phyloP scores from a whole-genome alignment of 2,888 invertebrate genomes.

The Atethmia centrago region DNA sequence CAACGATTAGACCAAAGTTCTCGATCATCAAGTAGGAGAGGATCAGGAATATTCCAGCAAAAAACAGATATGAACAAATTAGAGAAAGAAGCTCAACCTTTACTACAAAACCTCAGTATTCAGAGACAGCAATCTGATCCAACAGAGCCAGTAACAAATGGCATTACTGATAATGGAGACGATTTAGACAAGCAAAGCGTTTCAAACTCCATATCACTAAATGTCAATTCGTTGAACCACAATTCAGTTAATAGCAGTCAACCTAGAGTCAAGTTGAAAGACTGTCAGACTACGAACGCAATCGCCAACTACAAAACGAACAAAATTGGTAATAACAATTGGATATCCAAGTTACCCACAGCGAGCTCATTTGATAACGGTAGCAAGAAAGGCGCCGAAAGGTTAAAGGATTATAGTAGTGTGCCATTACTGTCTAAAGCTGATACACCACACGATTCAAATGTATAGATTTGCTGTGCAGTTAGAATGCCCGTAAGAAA shows the following conservation, averaged over 20 bases:
- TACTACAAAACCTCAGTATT: slow-evolving; percentile 81
- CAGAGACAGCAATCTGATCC: slow-evolving; percentile 85
- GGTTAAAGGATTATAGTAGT: slow-evolving; percentile 87
- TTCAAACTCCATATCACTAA: slow-evolving; percentile 83
- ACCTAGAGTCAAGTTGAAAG: slow-evolving; percentile 86
- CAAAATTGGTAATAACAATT: slow-evolving; percentile 88
- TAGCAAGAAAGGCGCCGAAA: slow-evolving; percentile 80
- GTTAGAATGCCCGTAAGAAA: slow-evolving; percentile 31
- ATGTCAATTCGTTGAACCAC: slow-evolving; percentile 84
- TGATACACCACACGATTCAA: slow-evolving; percentile 86
- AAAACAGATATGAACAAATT: slow-evolving; percentile 79
- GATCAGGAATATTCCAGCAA: slow-evolving; percentile 81
- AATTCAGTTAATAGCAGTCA: slow-evolving; percentile 79
- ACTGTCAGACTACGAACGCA: slow-evolving; percentile 81
- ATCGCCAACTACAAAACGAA: slow-evolving; percentile 81
- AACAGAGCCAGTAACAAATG: slow-evolving; percentile 82
- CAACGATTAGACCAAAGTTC: slow-evolving; percentile 84
- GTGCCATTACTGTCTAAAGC: slow-evolving; percentile 86
- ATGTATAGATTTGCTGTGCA: slow-evolving; percentile 74
- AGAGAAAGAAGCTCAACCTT: slow-evolving; percentile 83
- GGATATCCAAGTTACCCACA: slow-evolving; percentile 86
- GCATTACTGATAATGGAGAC: slow-evolving; percentile 76
- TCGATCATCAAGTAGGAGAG: slow-evolving; percentile 85
- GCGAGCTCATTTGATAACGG: slow-evolving; percentile 87
- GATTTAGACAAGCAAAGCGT: slow-evolving; percentile 80